These are phyloP conservation scores for Amniataba percoides DNA, from an alignment of 2,797 vertebrate species.

Conservation along the genomic window DNA sequence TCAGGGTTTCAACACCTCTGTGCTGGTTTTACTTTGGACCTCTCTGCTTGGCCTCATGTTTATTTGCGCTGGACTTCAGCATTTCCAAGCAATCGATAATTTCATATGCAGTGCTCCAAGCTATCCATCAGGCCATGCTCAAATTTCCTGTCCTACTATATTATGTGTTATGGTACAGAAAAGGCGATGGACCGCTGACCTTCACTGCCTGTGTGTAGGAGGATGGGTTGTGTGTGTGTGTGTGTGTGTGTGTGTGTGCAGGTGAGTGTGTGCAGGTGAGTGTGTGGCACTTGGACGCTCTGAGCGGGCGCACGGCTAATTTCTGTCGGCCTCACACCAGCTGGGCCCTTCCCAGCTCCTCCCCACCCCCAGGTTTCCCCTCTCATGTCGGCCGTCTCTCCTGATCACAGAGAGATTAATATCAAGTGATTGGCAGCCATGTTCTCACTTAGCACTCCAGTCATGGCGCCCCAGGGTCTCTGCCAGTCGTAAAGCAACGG, in stretches of 20 bases:
- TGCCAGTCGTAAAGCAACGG: conserved; percentile 69
- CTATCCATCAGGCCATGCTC: conserved; percentile 10
- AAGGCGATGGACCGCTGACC: conserved; percentile 38
- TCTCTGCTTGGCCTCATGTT: background rate
- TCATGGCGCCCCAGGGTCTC: conserved; percentile 69
- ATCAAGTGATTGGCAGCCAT: conserved; percentile 74
- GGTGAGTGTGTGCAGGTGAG: conserved; percentile 38
- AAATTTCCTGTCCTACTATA: conserved; percentile 16
- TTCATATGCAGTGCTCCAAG: conserved; percentile 18
- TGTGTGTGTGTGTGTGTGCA: conserved; percentile 18
- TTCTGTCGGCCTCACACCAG: conserved; percentile 55
- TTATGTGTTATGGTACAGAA: conserved; percentile 12
- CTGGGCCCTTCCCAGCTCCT: conserved; percentile 52
- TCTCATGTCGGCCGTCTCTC: conserved; percentile 40
- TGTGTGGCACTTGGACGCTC: conserved; percentile 9
- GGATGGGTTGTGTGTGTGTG: conserved; percentile 15
- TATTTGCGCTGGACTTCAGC: conserved; percentile 18
- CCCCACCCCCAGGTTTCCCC: conserved; percentile 19
- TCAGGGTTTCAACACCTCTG: background rate
- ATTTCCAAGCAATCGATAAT: conserved; percentile 35
- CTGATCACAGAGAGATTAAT: conserved; percentile 72
- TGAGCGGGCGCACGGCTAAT: conserved; percentile 40
- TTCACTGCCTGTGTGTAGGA: conserved; percentile 39
- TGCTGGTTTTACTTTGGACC: conserved; percentile 10
- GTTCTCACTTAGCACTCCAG: conserved; percentile 68